Conservation (phyloP, 1,140 invertebrate species). For the Megalopta genalis region DNA sequence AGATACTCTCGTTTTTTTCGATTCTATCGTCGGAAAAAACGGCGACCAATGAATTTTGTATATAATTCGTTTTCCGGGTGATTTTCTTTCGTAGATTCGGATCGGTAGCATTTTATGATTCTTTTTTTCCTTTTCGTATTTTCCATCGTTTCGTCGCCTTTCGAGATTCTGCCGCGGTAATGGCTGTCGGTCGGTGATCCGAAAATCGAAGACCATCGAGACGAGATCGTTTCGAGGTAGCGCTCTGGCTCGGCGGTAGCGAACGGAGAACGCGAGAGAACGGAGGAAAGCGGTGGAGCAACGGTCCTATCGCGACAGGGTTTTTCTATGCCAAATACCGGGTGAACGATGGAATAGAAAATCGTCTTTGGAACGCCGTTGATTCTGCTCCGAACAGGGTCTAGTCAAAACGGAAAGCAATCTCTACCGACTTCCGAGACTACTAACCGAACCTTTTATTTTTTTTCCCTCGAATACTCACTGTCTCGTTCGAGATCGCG, state of each 20-base stretch:
- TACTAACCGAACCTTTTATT: not conserved
- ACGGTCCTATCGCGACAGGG: slow-evolving; percentile 69
- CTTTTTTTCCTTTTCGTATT: no score
- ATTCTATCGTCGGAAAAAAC: no score
- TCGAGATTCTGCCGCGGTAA: not conserved
- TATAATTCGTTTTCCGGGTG: slow-evolving; percentile 18
- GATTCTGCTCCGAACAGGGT: slow-evolving; percentile 65
- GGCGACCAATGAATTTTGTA: slow-evolving; percentile 14
- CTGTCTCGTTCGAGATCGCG: not conserved
- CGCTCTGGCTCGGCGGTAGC: slow-evolving; percentile 37
- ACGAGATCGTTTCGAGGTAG: slow-evolving; percentile 45
- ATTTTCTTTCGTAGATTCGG: not conserved
- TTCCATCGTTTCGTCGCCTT: no score
- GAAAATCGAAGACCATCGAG: not conserved
- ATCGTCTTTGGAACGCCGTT: slow-evolving; percentile 26
- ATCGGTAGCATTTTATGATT: no score
- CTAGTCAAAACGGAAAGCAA: slow-evolving; percentile 63
- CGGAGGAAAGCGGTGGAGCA: slow-evolving; percentile 48
- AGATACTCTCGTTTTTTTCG: no score
- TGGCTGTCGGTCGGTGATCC: slow-evolving; percentile 40
- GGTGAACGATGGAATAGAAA: not conserved
- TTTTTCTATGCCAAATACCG: slow-evolving; percentile 78
- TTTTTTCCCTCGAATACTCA: slow-evolving; percentile 23
- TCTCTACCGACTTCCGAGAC: slow-evolving; percentile 45
- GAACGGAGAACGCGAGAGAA: not conserved